Conservation (phyloP, 1,140 invertebrate species). For the Ceratina japonica region DNA sequence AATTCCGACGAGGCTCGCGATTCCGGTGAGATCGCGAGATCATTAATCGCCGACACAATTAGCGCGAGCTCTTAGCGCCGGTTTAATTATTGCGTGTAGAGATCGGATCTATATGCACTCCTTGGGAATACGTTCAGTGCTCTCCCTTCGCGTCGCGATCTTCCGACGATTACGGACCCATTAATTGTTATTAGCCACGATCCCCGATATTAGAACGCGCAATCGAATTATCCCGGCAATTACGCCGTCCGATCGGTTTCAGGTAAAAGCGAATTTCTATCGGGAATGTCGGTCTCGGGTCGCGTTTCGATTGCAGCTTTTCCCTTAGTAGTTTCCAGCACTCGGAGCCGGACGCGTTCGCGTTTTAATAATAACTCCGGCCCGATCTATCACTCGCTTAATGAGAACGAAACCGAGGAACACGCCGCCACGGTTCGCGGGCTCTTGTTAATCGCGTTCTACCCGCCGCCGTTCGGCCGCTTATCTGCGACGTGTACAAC, state of each 20-base stretch:
- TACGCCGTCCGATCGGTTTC: slow-evolving; percentile 13
- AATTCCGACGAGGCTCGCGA: too few relatives aligned
- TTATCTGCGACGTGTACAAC: slow-evolving; percentile 44
- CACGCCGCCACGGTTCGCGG: slow-evolving; percentile 40
- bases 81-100: too few relatives aligned
- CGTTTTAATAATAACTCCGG: slow-evolving; percentile 51
- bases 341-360: slow-evolving; percentile 23
- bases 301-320: too few relatives aligned
- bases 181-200: slow-evolving; percentile 15
- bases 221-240: slow-evolving; percentile 8
- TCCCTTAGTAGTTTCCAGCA: background rate
- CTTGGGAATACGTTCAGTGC: too few relatives aligned
- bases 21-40: too few relatives aligned
- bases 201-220: background rate
- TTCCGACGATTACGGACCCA: background rate
- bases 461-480: slow-evolving; percentile 35
- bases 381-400: slow-evolving; percentile 56
- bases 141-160: background rate
- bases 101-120: too few relatives aligned
- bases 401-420: slow-evolving; percentile 53
- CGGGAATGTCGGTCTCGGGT: background rate
- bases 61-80: too few relatives aligned
- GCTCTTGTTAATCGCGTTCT: slow-evolving; percentile 47
- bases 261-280: slow-evolving; percentile 7
- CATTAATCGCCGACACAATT: too few relatives aligned